These are phyloP conservation scores for Characodon lateralis DNA, from an alignment of 2,797 vertebrate genomes.

Conservation along the genomic window DNA sequence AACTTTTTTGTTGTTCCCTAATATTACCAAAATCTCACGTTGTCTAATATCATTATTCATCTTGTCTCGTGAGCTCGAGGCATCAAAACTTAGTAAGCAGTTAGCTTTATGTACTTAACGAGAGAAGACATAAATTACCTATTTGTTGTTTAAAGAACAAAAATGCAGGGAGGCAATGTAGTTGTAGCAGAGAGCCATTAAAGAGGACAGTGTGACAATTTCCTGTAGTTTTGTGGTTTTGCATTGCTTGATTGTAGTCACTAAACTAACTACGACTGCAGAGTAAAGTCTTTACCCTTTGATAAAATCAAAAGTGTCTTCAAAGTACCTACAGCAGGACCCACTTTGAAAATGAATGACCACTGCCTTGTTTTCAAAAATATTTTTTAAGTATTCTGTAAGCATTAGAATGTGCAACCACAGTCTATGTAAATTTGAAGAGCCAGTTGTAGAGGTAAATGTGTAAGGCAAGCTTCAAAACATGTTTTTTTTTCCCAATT, in stretches of 20 bases:
- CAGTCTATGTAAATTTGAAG: neutral
- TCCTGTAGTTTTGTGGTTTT: neutral
- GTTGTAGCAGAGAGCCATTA: neutral
- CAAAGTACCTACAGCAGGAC: neutral
- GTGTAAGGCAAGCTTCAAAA: neutral
- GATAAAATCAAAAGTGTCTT: neutral
- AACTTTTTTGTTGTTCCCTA: neutral
- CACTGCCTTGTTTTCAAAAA: neutral
- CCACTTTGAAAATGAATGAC: neutral
- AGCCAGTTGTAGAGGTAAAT: neutral
- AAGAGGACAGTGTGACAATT: neutral
- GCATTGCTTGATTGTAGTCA: neutral
- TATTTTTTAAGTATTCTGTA: neutral
- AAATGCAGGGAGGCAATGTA: too few relatives aligned
- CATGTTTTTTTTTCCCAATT: neutral
- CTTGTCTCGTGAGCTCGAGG: neutral
- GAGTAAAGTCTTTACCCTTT: neutral
- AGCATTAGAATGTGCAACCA: neutral
- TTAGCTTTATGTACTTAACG: neutral
- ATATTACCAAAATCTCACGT: neutral
- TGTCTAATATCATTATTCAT: neutral
- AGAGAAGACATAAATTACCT: neutral
- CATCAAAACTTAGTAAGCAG: neutral
- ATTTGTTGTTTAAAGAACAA: too few relatives aligned
- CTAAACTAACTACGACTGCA: neutral